Conservation (phyloP, 2,113 vertebrate species). For the Leucopsar rothschildi region DNA sequence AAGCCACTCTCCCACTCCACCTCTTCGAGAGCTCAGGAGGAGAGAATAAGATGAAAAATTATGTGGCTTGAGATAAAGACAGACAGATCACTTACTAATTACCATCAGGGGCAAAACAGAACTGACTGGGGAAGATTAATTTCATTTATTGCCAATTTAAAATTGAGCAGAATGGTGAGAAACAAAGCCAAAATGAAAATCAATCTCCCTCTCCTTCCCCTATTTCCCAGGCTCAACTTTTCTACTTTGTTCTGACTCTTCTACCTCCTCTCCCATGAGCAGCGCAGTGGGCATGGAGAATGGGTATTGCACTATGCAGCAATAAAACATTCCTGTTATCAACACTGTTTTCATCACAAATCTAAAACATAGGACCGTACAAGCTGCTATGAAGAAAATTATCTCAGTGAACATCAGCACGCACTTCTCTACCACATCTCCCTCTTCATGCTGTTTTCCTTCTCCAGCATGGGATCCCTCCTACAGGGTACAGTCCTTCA, state of each 20-base stretch:
- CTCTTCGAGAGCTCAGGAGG: neutral
- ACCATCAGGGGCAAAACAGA: neutral
- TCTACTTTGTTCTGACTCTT: neutral
- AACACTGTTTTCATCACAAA: neutral
- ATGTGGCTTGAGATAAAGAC: neutral
- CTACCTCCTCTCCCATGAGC: neutral
- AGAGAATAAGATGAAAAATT: neutral
- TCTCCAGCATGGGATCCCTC: neutral
- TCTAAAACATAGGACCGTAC: neutral
- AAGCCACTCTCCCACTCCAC: neutral
- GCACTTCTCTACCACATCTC: neutral
- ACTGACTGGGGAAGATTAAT: neutral
- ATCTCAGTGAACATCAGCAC: neutral
- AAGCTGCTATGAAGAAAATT: neutral
- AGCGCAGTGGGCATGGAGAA: accelerated
- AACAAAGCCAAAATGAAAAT: neutral
- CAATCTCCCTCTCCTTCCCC: neutral
- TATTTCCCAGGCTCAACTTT: neutral
- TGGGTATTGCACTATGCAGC: neutral
- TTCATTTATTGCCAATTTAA: neutral
- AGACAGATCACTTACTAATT: neutral
- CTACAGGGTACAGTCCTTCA: neutral
- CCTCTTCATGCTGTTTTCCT: neutral
- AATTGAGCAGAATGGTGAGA: neutral
- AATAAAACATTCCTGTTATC: neutral